Evolutionary conservation across 2,888 invertebrate species (phyloP).

Genomic region (Athetis lepigone): DNA sequence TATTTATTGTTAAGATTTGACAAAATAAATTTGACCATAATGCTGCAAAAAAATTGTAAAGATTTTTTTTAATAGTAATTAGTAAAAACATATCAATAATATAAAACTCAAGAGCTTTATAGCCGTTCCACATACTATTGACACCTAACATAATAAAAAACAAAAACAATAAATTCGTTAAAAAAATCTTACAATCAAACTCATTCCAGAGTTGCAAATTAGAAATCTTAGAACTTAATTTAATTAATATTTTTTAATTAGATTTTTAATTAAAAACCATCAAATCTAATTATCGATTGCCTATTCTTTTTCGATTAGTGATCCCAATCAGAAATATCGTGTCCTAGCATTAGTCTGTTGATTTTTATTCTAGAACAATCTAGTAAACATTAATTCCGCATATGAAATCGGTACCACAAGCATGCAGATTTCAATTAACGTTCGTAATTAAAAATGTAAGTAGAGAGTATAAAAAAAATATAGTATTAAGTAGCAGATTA

Average conservation of each 20-base stretch:
- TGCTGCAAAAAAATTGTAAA: no score
- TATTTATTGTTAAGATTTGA: no score
- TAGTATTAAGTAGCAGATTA: slow-evolving; percentile 84
- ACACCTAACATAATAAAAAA: slow-evolving; percentile 4
- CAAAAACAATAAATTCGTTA: slow-evolving; percentile 12
- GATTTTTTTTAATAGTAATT: no score
- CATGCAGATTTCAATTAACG: slow-evolving; percentile 86
- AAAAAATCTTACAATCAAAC: slow-evolving; percentile 17
- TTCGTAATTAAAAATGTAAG: slow-evolving; percentile 85
- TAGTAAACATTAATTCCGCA: slow-evolving; percentile 70
- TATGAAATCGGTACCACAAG: slow-evolving; percentile 63
- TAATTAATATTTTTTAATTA: slow-evolving; percentile 60
- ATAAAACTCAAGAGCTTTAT: no score
- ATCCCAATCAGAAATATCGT: slow-evolving; percentile 58
- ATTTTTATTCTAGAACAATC: slow-evolving; percentile 66
- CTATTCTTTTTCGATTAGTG: slow-evolving; percentile 59
- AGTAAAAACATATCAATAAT: no score
- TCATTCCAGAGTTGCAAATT: slow-evolving; percentile 50
- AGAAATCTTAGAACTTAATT: slow-evolving; percentile 55
- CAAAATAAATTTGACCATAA: no score
- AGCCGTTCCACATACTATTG: no score
- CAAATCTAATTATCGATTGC: slow-evolving; percentile 58
- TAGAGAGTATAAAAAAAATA: slow-evolving; percentile 81
- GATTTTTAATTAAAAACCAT: slow-evolving; percentile 59
- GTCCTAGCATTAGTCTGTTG: slow-evolving; percentile 51